Evolutionary conservation across 2,888 invertebrate genomes (phyloP).

Genomic region (Coenonympha arcania): DNA sequence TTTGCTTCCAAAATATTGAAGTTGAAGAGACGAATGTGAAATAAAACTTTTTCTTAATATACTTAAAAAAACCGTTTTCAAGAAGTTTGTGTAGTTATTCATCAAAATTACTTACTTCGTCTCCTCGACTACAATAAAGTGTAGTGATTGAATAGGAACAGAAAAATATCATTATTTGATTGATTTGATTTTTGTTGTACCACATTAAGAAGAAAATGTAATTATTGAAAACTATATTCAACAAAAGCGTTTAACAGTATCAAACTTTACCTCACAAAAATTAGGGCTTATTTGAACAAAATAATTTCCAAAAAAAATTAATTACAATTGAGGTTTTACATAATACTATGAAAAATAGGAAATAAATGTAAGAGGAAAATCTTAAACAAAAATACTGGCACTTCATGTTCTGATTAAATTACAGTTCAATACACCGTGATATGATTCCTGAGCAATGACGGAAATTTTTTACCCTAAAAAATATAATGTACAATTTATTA

Average conservation of each 20-base stretch:
- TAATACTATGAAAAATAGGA: not conserved
- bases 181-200: no score
- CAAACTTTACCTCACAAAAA: no score
- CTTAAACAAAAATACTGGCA: conserved; percentile 23
- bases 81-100: not conserved
- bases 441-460: conserved; percentile 13
- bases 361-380: not conserved
- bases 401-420: conserved; percentile 14
- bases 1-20: not conserved
- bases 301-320: not conserved
- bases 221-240: no score
- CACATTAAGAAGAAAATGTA: no score
- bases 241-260: no score
- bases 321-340: not conserved
- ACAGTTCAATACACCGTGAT: conserved; percentile 3
- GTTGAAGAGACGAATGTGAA: not conserved
- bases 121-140: no score
- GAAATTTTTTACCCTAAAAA: conserved; percentile 5
- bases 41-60: no score
- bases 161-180: no score
- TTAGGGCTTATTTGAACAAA: no score
- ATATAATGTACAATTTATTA: conserved; percentile 2
- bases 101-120: no score
- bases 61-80: not conserved
- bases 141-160: no score